phyloP scores from a whole-genome alignment of 23 tunicate genomes.

The Ascidia mentula region DNA sequence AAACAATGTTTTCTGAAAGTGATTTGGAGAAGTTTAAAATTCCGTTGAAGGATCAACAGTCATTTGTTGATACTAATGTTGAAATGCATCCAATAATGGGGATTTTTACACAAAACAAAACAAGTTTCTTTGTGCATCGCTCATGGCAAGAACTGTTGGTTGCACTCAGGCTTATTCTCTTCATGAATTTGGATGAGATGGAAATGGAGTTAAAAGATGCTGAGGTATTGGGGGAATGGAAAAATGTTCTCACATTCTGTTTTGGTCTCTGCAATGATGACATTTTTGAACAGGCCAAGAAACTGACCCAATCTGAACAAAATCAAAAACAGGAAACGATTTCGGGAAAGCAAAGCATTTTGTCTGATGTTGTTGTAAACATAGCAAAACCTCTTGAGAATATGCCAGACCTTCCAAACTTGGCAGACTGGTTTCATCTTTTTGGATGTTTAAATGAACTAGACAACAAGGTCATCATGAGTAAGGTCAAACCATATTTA shows the following conservation, averaged over 20 bases:
- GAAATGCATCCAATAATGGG: neutral
- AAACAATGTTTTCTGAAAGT: neutral
- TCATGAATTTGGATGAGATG: neutral
- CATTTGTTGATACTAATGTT: neutral
- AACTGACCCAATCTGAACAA: neutral
- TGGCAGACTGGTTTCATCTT: conserved; percentile 1
- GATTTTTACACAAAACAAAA: neutral
- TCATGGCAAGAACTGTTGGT: conserved; percentile 5
- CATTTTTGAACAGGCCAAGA: neutral
- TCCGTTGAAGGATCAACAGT: neutral
- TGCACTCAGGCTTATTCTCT: conserved; percentile 1
- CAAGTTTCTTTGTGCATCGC: neutral
- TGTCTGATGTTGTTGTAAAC: neutral
- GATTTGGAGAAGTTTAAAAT: neutral
- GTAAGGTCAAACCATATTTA: neutral
- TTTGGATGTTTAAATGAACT: conserved; percentile 1
- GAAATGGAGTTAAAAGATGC: neutral
- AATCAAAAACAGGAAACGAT: neutral
- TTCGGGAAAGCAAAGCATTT: neutral
- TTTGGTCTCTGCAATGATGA: neutral
- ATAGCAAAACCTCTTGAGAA: neutral
- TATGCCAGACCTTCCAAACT: neutral
- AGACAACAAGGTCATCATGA: neutral
- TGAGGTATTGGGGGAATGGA: neutral
- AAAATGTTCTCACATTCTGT: neutral